Evolutionary conservation across 2,113 vertebrate species (phyloP).

Genomic region (Ramphastos sulfuratus): DNA sequence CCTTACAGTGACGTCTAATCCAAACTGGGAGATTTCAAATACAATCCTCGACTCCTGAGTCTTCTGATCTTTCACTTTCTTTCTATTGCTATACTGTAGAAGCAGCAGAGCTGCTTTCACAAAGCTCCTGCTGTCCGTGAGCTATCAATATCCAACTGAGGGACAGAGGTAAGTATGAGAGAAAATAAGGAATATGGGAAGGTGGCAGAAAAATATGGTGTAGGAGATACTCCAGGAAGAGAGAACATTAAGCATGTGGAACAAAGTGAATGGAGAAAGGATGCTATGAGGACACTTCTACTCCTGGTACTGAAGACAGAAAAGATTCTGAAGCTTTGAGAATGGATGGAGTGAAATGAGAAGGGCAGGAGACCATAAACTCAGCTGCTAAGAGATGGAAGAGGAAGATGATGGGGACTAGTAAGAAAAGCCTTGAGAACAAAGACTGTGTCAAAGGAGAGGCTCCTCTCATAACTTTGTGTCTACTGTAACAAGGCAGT

Average conservation of each 20-base stretch:
- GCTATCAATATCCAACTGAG: not conserved
- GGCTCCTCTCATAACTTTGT: not conserved
- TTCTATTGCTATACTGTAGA: not conserved
- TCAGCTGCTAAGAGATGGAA: not conserved
- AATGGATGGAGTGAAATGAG: not conserved
- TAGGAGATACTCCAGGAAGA: not conserved
- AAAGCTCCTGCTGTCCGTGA: not conserved
- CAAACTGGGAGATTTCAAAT: not conserved
- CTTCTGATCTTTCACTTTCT: not conserved
- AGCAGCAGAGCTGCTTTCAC: not conserved
- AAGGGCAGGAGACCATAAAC: not conserved
- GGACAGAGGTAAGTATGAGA: not conserved
- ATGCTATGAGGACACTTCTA: not conserved
- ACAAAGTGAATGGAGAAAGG: not conserved
- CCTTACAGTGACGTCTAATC: not conserved
- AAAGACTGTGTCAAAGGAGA: fast-evolving
- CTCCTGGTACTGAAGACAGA: not conserved
- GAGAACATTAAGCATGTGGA: not conserved
- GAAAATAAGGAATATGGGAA: not conserved
- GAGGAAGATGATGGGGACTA: not conserved
- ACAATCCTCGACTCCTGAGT: not conserved
- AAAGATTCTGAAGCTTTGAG: not conserved
- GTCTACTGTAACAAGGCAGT: not conserved
- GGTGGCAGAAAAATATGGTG: not conserved
- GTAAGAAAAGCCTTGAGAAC: not conserved